Evolutionary conservation across 2,113 vertebrate genomes (phyloP).

Genomic region (Gallinago media): DNA sequence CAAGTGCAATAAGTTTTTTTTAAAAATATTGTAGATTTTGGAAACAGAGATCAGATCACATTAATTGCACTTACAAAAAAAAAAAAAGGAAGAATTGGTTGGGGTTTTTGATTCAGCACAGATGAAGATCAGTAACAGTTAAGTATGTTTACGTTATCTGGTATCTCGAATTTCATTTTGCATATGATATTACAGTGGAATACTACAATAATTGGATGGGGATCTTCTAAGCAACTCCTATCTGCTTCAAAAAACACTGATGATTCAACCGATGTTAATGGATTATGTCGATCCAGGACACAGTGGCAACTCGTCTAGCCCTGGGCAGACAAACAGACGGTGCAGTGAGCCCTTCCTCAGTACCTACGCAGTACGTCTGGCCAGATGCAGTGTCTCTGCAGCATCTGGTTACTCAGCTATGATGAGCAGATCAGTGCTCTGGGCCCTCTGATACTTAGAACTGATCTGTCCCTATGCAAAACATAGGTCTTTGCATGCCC

Average conservation of each 20-base stretch:
- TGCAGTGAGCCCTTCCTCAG: neutral
- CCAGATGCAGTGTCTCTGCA: neutral
- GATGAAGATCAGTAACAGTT: neutral
- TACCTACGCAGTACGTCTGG: rapidly evolving
- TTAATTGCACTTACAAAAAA: neutral
- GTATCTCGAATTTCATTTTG: neutral
- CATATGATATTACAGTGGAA: neutral
- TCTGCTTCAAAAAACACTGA: neutral
- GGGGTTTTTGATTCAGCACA: neutral
- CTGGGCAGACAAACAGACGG: neutral
- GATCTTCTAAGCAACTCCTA: neutral
- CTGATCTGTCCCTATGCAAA: rapidly evolving
- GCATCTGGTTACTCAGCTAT: neutral
- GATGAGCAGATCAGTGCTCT: neutral
- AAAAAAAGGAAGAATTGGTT: neutral
- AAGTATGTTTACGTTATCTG: neutral
- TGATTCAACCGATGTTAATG: neutral
- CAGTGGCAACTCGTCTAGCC: neutral
- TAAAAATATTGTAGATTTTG: neutral
- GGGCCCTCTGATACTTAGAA: too few relatives aligned
- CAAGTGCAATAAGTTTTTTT: neutral
- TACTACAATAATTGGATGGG: neutral
- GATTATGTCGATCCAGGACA: neutral
- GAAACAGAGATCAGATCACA: neutral
- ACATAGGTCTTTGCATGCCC: neutral